phyloP scores from a whole-genome alignment of 2,888 invertebrate genomes.

The Xestia sexstrigata region DNA sequence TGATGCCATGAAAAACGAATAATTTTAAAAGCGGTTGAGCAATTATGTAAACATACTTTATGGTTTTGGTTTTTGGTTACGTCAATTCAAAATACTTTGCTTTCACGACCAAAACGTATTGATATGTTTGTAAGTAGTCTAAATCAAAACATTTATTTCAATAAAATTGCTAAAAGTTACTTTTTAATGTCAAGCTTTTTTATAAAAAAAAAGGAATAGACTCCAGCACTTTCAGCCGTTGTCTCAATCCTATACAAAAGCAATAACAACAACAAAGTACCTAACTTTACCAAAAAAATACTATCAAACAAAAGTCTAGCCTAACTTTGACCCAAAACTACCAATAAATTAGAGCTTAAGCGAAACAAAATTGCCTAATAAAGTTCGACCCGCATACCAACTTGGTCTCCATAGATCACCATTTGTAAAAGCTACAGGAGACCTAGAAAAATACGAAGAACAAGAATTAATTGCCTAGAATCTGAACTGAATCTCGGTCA shows the following conservation, averaged over 20 bases:
- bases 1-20: conserved; percentile 29
- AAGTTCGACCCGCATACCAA: conserved; percentile 32
- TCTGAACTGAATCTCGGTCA: conserved; percentile 59
- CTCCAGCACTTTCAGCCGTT: background rate
- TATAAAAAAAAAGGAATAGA: background rate
- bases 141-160: background rate
- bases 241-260: background rate
- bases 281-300: background rate
- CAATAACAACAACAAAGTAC: background rate
- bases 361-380: conserved; percentile 49
- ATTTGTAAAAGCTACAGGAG: conserved; percentile 43
- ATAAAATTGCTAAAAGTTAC: background rate
- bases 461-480: conserved; percentile 60
- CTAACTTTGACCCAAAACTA: conserved; percentile 8
- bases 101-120: background rate
- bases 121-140: background rate
- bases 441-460: conserved; percentile 63
- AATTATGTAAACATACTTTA: background rate
- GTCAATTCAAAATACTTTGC: background rate
- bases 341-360: conserved; percentile 28
- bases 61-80: background rate
- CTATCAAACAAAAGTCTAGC: conserved; percentile 1
- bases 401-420: conserved; percentile 31
- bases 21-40: background rate
- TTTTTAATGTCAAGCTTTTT: background rate